Conservation (phyloP, 2,888 invertebrate species). For the Phytoseiulus persimilis region DNA sequence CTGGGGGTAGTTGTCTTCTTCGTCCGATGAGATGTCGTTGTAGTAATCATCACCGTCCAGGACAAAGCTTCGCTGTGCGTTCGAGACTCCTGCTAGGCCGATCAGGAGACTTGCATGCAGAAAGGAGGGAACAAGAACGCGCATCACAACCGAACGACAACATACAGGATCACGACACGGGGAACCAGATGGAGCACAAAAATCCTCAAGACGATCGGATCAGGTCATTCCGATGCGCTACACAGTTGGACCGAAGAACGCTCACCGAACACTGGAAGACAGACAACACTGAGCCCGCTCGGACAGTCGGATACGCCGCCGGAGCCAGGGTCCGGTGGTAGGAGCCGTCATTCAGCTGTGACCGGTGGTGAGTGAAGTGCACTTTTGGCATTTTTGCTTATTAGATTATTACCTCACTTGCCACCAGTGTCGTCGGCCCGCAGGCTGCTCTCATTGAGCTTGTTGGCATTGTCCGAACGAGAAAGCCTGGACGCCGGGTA, state of each 20-base stretch:
- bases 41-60: constrained; percentile 23
- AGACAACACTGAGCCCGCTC: background rate
- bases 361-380: background rate
- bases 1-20: background rate
- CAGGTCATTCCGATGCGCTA: background rate
- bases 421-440: background rate
- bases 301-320: background rate
- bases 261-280: background rate
- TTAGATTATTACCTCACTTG: background rate
- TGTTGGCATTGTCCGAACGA: background rate
- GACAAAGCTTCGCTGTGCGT: background rate
- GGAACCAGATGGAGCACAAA: background rate
- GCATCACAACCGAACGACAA: background rate
- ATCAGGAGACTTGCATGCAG: background rate
- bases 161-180: background rate
- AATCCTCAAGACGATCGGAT: background rate
- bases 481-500: background rate
- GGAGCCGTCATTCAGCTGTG: background rate
- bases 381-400: background rate
- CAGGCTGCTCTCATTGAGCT: background rate
- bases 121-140: background rate
- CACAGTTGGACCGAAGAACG: no score
- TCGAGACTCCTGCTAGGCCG: background rate
- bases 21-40: constrained; percentile 18
- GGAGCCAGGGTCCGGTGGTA: background rate